Percentiles rank a stretch among this genome's conserved stretches.
phyloP scores from a whole-genome alignment of 2,797 vertebrate species.

The Selene dorsalis region DNA sequence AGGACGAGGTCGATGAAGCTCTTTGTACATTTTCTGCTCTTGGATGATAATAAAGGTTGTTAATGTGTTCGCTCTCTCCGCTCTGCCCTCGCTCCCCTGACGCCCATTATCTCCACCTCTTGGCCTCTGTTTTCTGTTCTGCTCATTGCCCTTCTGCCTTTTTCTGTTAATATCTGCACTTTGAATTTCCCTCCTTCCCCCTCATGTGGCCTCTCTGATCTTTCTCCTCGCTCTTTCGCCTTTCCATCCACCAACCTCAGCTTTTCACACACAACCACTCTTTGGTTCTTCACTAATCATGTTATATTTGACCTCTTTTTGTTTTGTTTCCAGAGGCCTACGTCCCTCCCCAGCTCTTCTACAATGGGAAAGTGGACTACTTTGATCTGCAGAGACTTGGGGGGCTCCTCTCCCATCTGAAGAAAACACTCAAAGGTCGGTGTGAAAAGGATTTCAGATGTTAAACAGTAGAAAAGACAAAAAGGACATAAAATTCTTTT shows the following conservation, averaged over 20 bases:
- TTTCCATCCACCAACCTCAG: background rate
- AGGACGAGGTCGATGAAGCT: background rate
- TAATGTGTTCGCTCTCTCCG: background rate
- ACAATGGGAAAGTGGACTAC: slow-evolving; percentile 98
- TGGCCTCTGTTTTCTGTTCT: background rate
- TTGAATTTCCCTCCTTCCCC: background rate
- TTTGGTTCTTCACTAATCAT: background rate
- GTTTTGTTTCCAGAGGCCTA: slow-evolving; percentile 87
- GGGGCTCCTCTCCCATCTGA: slow-evolving; percentile 95
- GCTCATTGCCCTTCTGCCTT: background rate
- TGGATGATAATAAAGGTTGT: slow-evolving; percentile 4
- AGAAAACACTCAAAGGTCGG: slow-evolving; percentile 97
- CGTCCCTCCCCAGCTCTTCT: slow-evolving; percentile 96
- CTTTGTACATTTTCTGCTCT: background rate
- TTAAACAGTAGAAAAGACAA: background rate
- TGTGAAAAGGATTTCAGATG: background rate
- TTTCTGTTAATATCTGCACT: background rate
- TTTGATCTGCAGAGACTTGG: slow-evolving; percentile 97
- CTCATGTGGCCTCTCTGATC: background rate
- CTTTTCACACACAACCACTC: background rate
- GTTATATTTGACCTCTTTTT: background rate
- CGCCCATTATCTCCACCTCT: background rate
- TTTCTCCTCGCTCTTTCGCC: background rate
- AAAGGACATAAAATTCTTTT: background rate
- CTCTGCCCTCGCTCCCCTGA: background rate